A percentile compares a stretch with the other conserved stretches of the same genome.
Evolutionary conservation across 2,113 vertebrate genomes (phyloP).

Genomic region (Xenus cinereus): DNA sequence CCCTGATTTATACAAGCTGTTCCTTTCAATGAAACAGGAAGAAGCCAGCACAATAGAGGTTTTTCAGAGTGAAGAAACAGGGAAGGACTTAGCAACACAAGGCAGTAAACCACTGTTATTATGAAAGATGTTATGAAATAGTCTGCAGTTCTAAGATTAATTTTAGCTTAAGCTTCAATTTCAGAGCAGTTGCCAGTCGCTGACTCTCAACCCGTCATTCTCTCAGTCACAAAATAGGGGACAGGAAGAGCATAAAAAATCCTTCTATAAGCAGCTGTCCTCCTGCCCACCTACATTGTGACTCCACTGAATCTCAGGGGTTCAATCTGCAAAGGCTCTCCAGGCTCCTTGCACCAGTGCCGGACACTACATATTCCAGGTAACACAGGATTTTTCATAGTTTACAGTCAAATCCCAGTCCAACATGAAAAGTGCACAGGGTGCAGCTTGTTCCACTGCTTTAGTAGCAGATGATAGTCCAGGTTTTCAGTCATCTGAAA

Average conservation of each 20-base stretch:
- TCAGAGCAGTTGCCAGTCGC: not conserved
- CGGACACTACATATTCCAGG: not conserved
- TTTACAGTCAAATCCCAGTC: not conserved
- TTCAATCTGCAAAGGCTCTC: not conserved
- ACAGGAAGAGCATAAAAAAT: not conserved
- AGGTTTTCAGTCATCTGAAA: not conserved
- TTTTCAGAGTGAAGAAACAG: conserved; percentile 26
- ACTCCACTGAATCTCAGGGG: not conserved
- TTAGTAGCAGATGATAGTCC: not conserved
- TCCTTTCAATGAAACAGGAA: conserved; percentile 53
- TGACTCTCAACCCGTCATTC: not conserved
- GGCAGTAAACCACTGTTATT: conserved; percentile 48
- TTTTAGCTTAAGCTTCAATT: conserved; percentile 16
- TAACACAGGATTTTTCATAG: not conserved
- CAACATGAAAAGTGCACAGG: not conserved
- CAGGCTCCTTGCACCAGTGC: not conserved
- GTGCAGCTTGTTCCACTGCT: not conserved
- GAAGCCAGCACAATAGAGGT: conserved; percentile 45
- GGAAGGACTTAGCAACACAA: conserved; percentile 17
- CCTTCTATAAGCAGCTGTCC: not conserved
- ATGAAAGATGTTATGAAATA: conserved; percentile 57
- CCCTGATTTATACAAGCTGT: conserved; percentile 60
- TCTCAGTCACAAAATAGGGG: not conserved
- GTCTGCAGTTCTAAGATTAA: conserved; percentile 54
- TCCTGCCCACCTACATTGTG: not conserved